Base-by-base conservation (phyloP, 2,888 invertebrate species). In the Eupithecia vulgata region DNA sequence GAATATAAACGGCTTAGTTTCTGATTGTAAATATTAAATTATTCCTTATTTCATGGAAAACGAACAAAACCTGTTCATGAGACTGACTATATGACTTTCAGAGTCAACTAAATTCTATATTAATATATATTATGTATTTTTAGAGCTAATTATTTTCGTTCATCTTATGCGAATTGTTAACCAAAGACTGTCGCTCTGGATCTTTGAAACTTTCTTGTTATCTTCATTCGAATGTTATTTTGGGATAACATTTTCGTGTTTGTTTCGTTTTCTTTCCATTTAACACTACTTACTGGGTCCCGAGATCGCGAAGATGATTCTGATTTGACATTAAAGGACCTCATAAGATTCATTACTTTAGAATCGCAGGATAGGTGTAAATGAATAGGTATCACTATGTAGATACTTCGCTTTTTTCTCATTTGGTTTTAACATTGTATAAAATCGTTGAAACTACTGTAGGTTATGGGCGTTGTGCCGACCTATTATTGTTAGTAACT, bases 1-100 rank as follows among this genome's bases (percentile, higher is more conserved):
- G 69, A 15, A 62, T 12, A 42, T 70, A 70, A 37, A 17, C 67
- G n/a, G 65, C 68, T 78, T 77, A 73, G 70, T 76, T 57, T 72
- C 71, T 67, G 62, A 68, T 68, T 76, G 71, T 73, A 86, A 83
- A 83, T 85, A 81, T 76, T 85, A 84, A 84, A 82, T 87, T 88
- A 85, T 87, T 85, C 83, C 77, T 83, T 83, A 79, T 78, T 83
- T 81, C 79, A 84, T 84, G 80, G 84, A 82, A 82, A 82, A 82
- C 83, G 85, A 85, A 85, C 83, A 81, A 77, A 76, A 75, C 78
- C 79, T 81, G 87, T 89, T 87, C 85, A 81, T 78, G 87, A 88
- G 91, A 91, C 91, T 91, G 91, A 91, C 85, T 83, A 74, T 76
- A 82, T 82, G 82, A 81, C 81, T 82, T 84, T 82, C 76, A 74